phyloP scores from a whole-genome alignment of 2,797 vertebrate genomes.

The Australoheros facetus region DNA sequence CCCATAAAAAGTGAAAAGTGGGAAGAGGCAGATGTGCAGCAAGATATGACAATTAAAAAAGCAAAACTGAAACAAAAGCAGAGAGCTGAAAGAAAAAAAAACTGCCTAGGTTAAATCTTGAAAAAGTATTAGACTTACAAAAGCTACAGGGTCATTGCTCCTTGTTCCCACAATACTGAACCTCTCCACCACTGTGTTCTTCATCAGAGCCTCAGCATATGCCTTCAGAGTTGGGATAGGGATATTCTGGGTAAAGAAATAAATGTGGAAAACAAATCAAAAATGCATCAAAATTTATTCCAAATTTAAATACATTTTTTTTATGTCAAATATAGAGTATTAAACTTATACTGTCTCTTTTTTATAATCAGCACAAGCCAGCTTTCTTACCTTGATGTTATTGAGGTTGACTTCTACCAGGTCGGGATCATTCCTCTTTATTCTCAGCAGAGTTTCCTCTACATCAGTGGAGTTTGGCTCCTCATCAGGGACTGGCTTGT shows the following conservation, averaged over 20 bases:
- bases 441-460: conserved; percentile 88
- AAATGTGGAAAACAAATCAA: not conserved
- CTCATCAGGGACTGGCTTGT: conserved; percentile 95
- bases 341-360: not conserved
- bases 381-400: conserved; percentile 89
- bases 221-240: conserved; percentile 91
- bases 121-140: conserved; percentile 80
- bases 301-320: no score
- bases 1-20: not conserved
- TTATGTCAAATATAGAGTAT: no score
- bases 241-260: conserved; percentile 86
- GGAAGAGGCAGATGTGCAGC: not conserved
- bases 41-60: not conserved
- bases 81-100: not conserved
- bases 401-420: conserved; percentile 97
- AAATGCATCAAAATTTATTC: no score
- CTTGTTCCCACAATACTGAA: conserved; percentile 95
- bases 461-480: conserved; percentile 94
- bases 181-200: conserved; percentile 90
- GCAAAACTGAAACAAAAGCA: not conserved
- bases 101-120: not conserved
- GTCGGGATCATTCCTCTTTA: conserved; percentile 91
- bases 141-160: conserved; percentile 94
- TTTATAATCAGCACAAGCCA: not conserved
- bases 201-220: conserved; percentile 90